Evolutionary conservation across 2,113 vertebrate species (phyloP), one percentile per base, ranked within the genome.

Genomic region (Coptodon bakossiorum): DNA sequence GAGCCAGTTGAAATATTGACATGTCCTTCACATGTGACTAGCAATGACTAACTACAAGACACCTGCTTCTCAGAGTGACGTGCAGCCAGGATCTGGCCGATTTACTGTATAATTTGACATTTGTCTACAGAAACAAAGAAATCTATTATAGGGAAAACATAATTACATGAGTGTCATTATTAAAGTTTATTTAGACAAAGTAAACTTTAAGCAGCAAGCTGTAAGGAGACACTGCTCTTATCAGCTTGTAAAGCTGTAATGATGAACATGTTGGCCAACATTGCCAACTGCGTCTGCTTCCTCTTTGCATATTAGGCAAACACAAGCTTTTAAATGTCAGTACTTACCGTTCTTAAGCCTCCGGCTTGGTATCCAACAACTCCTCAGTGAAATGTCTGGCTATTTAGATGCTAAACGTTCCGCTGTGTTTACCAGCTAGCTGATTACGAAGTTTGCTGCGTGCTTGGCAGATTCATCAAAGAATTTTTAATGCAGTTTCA

Each of bases 1-100:
- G 80, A 3, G 29, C 80, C 66, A 36, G 82, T n/a, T 76, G 40
- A 79, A 83, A 84, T 92, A 93, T 93, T 80, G 94, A 92, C 87
- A 80, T 53, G 68, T 86, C 76, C 68, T 19, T 82, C 80, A 76
- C 81, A 87, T 83, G 90, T 86, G 86, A 73, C 85, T 31, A 52
- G 22, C 48, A 19, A 50, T 24, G 22, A 34, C 54, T 52, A n/a
- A 82, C 83, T 54, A 31, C 52, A 48, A 85, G 82, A 53, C 54
- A 80, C 71, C 31, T 24, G 29, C 48, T 56, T 43, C 27, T 84
- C 52, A 71, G 45, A 38, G 22, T 5, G 43, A 40, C 17, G 7
- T 0, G 3, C 45, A 31, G 71, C 45, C 71, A 34, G 27, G 43
- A 61, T 73, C 40, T 59, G 12, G 27, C n/a, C 0, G 0, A 52